Evolutionary conservation across 2,888 invertebrate genomes (phyloP).

Genomic region (Metellina segmentata): DNA sequence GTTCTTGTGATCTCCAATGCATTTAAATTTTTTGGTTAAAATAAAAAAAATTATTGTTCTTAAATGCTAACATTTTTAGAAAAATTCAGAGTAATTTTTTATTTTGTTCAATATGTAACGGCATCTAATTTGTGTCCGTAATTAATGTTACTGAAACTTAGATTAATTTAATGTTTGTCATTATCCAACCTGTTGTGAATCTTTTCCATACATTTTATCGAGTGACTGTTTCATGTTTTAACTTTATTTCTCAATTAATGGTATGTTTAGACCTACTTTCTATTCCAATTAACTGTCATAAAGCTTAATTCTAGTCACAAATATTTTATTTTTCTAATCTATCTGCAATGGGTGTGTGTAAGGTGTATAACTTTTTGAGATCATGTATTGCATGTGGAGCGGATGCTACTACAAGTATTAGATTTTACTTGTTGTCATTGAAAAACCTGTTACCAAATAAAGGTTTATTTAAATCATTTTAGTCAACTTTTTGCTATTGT

Average conservation of each 20-base stretch:
- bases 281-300: not conserved
- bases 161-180: too few species aligned
- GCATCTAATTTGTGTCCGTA: too few species aligned
- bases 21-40: too few species aligned
- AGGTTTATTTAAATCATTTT: conserved; percentile 56
- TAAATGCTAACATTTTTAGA: too few species aligned
- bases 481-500: not conserved
- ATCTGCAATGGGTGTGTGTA: not conserved
- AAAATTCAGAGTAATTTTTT: too few species aligned
- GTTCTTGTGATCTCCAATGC: too few species aligned
- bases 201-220: not conserved
- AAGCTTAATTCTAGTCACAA: conserved; percentile 30
- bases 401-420: conserved; percentile 12
- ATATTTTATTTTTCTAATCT: conserved; percentile 53
- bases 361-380: conserved; percentile 3
- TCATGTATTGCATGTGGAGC: conserved; percentile 27
- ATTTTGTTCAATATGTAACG: too few species aligned
- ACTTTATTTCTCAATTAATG: conserved; percentile 5
- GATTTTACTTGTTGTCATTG: conserved; percentile 42
- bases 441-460: conserved; percentile 57
- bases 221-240: not conserved
- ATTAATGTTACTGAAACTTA: too few species aligned
- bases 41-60: too few species aligned
- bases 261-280: conserved; percentile 22
- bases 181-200: not conserved